Evolutionary conservation across 92 coral and sea anemone species (phyloP), one percentile per base, ranked within the genome.

Genomic region (Palythoa caribaeorum): DNA sequence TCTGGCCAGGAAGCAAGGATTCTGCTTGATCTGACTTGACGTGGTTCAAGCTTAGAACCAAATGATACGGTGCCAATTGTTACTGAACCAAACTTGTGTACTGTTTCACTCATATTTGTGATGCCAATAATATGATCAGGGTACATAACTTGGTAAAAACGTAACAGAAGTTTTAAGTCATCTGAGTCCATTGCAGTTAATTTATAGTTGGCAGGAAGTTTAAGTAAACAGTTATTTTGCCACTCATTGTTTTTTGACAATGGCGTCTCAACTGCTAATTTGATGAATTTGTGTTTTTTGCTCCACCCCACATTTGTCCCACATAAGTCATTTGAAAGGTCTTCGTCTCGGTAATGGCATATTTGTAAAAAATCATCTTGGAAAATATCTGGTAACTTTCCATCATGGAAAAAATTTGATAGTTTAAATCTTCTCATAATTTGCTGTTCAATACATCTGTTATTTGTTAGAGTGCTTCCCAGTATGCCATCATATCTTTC

Each of bases 1-100:
- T 74, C 62, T 71, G 87, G 73, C 95, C 95, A 93, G 2, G 95
- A 93, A 16, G 95, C 93, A 16, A 90, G 79, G 40, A 93, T 93
- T 16, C 78, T 76, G 54, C 83, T 72, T 40, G 95, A 93, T 16
- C 95, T 91, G 12, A 90, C 66, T 57, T 84, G 38, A 17, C 93
- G 66, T 28, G 93, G 86, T 47, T 90, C 91, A 87, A 93, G 88
- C 44, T 79, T 78, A 14, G 95, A 93, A 35, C 95, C 93, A 90
- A 54, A 92, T 13, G 77, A 39, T 39, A 62, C 88, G 14, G 83
- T 53, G 76, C 76, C 80, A 57, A 90, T 84, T 39, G 80, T 93
- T 28, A 87, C 48, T 19, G 92, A 74, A 35, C 92, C 92, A 92
- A 77, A 88, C 77, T 92, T 92, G 59, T 85, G 84, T 14, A 92